These are phyloP conservation scores for Micronisus gabar DNA, from an alignment of 2,113 vertebrate genomes.

Conservation along the genomic window DNA sequence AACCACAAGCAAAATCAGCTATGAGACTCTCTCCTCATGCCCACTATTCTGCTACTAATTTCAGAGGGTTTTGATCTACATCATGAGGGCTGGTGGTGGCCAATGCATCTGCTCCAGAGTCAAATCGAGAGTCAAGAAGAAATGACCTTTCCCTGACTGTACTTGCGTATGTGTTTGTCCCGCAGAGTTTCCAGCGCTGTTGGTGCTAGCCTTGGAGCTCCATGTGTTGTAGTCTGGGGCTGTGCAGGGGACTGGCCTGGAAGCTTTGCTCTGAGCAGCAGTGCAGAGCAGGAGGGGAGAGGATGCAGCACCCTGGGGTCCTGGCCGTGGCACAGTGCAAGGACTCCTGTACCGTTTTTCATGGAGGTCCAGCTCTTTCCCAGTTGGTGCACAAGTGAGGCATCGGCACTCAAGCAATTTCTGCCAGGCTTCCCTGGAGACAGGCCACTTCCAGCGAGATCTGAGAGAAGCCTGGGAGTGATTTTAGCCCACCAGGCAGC, in stretches of 20 bases:
- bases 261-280: neutral
- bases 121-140: neutral
- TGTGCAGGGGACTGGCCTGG: neutral
- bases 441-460: neutral
- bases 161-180: neutral
- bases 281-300: neutral
- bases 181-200: rapidly evolving
- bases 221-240: rapidly evolving
- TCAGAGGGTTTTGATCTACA: neutral
- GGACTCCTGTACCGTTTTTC: neutral
- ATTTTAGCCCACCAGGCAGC: neutral
- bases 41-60: neutral
- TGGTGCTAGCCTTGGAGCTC: neutral
- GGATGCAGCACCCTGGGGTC: rapidly evolving
- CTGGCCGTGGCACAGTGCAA: neutral
- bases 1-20: neutral
- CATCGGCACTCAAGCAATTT: neutral
- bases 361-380: neutral
- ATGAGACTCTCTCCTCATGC: neutral
- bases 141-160: neutral
- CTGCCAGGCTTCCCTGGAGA: neutral
- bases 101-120: neutral
- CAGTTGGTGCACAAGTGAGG: neutral
- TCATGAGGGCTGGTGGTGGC: neutral
- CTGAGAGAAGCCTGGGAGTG: neutral